Conservation (phyloP, 2,797 vertebrate genomes). For the Bradypodion pumilum region DNA sequence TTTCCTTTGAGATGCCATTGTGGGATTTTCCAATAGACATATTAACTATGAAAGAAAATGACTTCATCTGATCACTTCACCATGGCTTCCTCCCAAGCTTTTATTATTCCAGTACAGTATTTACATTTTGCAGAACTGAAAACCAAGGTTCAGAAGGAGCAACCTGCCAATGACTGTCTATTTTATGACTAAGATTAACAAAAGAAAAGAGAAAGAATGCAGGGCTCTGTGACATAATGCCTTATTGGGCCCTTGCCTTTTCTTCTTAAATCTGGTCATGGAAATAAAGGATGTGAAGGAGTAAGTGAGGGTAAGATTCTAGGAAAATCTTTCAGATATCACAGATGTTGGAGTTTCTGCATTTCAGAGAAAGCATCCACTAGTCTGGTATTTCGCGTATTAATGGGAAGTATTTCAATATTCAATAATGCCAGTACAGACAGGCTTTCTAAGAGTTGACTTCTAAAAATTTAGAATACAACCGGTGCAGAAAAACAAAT, state of each 20-base stretch:
- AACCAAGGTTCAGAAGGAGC: background rate
- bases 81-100: background rate
- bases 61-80: background rate
- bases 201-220: background rate
- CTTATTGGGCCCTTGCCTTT: background rate
- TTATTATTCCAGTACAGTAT: background rate
- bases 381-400: background rate
- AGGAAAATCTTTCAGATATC: background rate
- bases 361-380: background rate
- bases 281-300: background rate
- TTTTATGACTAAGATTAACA: background rate
- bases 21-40: background rate
- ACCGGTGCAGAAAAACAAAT: background rate
- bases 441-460: background rate
- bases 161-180: background rate
- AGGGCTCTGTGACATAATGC: background rate
- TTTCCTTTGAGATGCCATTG: background rate
- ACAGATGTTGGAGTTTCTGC: background rate
- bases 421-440: background rate
- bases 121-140: background rate
- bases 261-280: background rate
- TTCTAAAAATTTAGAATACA: background rate
- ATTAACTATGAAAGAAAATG: background rate
- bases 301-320: background rate
- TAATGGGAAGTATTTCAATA: background rate